A percentile compares a stretch with the other conserved stretches of the same genome.
Evolutionary conservation across 2,797 vertebrate genomes (phyloP).

Genomic region (Arremon brunneinucha): DNA sequence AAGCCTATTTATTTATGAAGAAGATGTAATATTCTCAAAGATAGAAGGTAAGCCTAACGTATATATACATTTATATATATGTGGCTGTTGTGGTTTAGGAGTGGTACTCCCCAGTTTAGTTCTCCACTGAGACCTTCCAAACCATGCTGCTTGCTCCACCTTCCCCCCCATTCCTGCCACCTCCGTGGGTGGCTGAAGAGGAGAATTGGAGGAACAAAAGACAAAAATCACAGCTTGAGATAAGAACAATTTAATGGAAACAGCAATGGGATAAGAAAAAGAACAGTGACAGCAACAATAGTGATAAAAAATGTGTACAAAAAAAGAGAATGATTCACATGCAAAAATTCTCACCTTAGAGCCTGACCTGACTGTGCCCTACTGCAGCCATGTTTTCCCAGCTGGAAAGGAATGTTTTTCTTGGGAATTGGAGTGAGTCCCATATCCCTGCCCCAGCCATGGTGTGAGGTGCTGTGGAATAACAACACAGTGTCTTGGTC

Average conservation of each 20-base stretch:
- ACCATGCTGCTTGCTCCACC: background rate
- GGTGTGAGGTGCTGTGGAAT: accelerated
- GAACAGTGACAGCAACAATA: background rate
- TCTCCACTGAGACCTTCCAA: background rate
- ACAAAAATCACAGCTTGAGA: background rate
- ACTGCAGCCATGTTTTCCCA: background rate
- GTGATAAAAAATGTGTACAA: background rate
- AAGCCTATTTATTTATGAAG: background rate
- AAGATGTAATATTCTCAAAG: background rate
- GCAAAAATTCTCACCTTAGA: background rate
- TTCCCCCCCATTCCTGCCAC: background rate
- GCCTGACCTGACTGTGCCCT: accelerated
- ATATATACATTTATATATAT: background rate
- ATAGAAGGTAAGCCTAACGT: background rate
- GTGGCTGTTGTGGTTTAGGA: background rate
- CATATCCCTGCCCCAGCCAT: background rate
- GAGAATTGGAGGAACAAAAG: background rate
- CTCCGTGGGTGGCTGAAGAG: background rate
- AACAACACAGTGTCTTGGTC: background rate
- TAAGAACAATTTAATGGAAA: background rate
- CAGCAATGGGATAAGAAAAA: background rate
- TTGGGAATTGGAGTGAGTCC: background rate
- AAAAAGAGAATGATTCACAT: background rate
- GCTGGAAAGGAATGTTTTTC: background rate
- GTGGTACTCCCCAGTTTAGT: background rate